Percentiles rank a stretch among this genome's conserved stretches.
phyloP scores from a whole-genome alignment of 1,140 invertebrate species.

The Drosophila micromelanica region DNA sequence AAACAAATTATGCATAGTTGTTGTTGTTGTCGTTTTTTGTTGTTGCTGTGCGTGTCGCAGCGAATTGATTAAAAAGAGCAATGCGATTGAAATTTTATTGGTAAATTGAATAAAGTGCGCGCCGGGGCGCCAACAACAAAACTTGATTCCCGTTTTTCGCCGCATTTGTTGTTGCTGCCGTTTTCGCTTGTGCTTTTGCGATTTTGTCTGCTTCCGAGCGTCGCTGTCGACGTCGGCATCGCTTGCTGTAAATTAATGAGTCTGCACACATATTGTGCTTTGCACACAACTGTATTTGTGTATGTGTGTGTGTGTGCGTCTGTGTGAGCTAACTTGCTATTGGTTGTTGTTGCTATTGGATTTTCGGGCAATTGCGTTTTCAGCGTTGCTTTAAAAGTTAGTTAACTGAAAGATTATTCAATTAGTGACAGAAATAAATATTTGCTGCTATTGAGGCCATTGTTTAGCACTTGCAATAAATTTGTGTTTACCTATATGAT shows the following conservation, averaged over 20 bases:
- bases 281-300: not conserved
- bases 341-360: conserved; percentile 19
- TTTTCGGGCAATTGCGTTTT: conserved; percentile 10
- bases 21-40: conserved; percentile 14
- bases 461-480: not conserved
- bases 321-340: conserved; percentile 9
- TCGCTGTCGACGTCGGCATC: conserved; percentile 17
- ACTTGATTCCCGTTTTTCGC: conserved; percentile 27
- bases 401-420: conserved; percentile 22
- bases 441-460: not conserved
- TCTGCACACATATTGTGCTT: conserved; percentile 15
- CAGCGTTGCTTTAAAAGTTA: conserved; percentile 12
- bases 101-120: conserved; percentile 83
- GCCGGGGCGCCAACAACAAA: conserved; percentile 37
- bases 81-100: conserved; percentile 84
- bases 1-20: conserved; percentile 69
- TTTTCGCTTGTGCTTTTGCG: conserved; percentile 6
- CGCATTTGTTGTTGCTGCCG: conserved; percentile 8
- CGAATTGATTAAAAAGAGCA: conserved; percentile 84
- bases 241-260: conserved; percentile 55
- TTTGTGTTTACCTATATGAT: no score
- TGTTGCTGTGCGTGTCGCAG: conserved; percentile 53
- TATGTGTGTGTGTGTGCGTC: conserved; percentile 20
- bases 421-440: conserved; percentile 9
- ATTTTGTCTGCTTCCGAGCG: conserved; percentile 21